These are phyloP conservation scores for Engraulis encrasicolus DNA, from an alignment of 2,113 vertebrate genomes.

Conservation along the genomic window DNA sequence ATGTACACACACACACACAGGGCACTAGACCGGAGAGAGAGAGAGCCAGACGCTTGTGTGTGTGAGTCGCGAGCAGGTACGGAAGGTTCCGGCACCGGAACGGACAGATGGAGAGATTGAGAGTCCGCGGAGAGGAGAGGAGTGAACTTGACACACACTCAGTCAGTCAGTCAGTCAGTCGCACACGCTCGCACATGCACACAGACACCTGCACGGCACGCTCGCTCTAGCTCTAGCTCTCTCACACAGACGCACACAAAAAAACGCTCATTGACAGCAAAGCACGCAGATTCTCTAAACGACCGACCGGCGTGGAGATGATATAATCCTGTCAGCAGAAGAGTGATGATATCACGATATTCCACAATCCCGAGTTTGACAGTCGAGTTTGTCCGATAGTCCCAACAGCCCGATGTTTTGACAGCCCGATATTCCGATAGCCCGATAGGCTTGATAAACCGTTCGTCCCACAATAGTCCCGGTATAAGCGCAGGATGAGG, in stretches of 20 bases:
- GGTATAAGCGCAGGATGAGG: not conserved
- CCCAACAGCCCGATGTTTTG: no score
- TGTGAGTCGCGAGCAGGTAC: not conserved
- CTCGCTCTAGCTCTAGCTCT: no score
- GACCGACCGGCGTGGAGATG: not conserved
- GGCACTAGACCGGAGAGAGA: no score
- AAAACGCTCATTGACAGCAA: not conserved
- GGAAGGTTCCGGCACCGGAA: not conserved
- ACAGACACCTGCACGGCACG: no score
- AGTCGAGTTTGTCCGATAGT: no score
- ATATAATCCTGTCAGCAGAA: not conserved
- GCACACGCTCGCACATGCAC: no score
- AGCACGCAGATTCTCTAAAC: not conserved
- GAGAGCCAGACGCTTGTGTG: not conserved
- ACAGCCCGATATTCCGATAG: no score
- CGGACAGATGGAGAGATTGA: no score
- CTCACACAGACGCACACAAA: not conserved
- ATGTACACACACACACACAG: no score
- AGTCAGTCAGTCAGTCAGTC: no score
- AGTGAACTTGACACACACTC: not conserved
- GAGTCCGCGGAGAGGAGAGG: not conserved
- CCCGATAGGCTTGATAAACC: no score
- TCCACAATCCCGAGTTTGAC: no score
- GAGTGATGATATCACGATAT: constrained; percentile 7
- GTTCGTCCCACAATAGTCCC: not conserved